phyloP scores from a whole-genome alignment of 1,140 invertebrate species.

The Pollicipes pollicipes region DNA sequence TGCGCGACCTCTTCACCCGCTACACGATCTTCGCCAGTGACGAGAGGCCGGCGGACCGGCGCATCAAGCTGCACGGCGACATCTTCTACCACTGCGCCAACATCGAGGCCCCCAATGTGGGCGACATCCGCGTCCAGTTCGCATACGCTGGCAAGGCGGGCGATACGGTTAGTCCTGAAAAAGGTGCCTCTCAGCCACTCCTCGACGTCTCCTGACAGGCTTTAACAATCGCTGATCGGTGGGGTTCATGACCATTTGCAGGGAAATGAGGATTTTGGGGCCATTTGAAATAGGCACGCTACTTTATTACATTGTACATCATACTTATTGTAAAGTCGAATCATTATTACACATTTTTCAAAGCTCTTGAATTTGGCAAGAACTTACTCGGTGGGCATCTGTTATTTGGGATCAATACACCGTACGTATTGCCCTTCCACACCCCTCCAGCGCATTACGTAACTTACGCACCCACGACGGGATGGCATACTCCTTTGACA shows the following conservation, averaged over 20 bases:
- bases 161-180: slow-evolving; percentile 39
- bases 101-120: slow-evolving; percentile 63
- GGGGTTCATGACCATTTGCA: slow-evolving; percentile 3
- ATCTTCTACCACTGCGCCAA: slow-evolving; percentile 66
- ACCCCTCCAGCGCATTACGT: too few relatives aligned
- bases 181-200: slow-evolving; percentile 2
- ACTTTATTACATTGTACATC: too few relatives aligned
- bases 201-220: slow-evolving; percentile 3
- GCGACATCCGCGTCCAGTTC: slow-evolving; percentile 63
- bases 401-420: too few relatives aligned
- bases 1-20: slow-evolving; percentile 54
- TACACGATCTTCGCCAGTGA: slow-evolving; percentile 64
- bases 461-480: too few relatives aligned
- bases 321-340: too few relatives aligned
- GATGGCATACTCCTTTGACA: too few relatives aligned
- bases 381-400: too few relatives aligned
- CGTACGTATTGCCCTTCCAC: too few relatives aligned
- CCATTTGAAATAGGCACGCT: too few relatives aligned
- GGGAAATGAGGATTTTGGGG: too few relatives aligned
- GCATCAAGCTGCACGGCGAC: slow-evolving; percentile 67
- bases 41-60: slow-evolving; percentile 52
- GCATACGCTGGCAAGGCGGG: slow-evolving; percentile 58
- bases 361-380: too few relatives aligned
- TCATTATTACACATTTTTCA: too few relatives aligned
- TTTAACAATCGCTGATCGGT: neutral